Conservation (phyloP, 2,888 invertebrate genomes). For the Crocallis elinguaria region DNA sequence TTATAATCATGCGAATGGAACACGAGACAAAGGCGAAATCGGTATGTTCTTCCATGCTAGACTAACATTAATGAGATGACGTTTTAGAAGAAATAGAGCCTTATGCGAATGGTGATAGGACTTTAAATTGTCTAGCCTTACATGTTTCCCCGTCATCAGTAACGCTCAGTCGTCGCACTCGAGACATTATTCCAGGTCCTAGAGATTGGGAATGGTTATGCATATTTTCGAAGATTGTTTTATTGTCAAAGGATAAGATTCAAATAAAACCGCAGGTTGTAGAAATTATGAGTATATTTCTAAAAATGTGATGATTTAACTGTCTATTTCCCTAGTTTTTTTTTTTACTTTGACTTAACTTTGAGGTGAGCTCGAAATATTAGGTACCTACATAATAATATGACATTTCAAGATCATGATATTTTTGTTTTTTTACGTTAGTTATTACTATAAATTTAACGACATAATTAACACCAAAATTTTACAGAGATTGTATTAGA, state of each 20-base stretch:
- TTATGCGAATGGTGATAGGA: slow-evolving; percentile 36
- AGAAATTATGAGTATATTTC: no score
- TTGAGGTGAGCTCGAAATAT: no score
- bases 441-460: no score
- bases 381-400: no score
- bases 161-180: slow-evolving; percentile 87
- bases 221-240: slow-evolving; percentile 31
- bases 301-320: no score
- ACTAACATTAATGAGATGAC: slow-evolving; percentile 30
- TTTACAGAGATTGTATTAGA: no score
- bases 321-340: no score
- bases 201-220: slow-evolving; percentile 51
- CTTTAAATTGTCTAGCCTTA: slow-evolving; percentile 76
- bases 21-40: slow-evolving; percentile 23
- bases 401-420: no score
- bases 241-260: not conserved
- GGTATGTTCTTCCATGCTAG: slow-evolving; percentile 38
- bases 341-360: no score
- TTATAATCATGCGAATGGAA: slow-evolving; percentile 23
- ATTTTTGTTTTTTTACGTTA: no score
- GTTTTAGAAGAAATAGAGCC: slow-evolving; percentile 29
- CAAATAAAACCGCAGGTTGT: no score
- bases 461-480: no score
- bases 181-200: slow-evolving; percentile 82
- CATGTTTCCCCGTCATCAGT: slow-evolving; percentile 90